Evolutionary conservation across 2,113 vertebrate genomes (phyloP), one percentile per base, ranked within the genome.

Genomic region (Stigmatopora argus): DNA sequence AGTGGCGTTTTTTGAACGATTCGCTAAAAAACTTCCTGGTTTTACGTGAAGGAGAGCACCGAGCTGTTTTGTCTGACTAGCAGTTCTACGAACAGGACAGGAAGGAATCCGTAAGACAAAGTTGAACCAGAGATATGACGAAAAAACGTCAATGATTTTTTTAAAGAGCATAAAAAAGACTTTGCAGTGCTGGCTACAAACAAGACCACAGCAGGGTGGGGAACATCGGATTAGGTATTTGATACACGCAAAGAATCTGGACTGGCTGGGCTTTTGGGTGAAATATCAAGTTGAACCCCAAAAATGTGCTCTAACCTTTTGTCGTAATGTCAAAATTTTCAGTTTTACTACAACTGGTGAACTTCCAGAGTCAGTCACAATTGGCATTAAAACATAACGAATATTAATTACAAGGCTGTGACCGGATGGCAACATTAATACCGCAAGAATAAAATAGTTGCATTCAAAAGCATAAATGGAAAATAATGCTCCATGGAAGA

Each of bases 41-140:
- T 89, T 90, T 84, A 88, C 86, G 89, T 90, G 86, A 84, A 90
- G 84, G 86, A 90, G 84, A 92, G 87, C 91, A 92, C 89, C 89
- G 55, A 84, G 82, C 75, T 80, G 84, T 86, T 75, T 77, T 31
- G 78, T 80, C 74, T 79, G 80, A 78, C 71, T 68, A 86, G 80
- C 79, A 85, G 80, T 86, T 88, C 75, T 84, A 72, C 73, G 89
- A 89, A 73, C 61, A 51, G 72, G 70, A 85, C 84, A 81, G 77
- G 26, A 31, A 81, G 77, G 79, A 82, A 83, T 86, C 82, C 80
- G 83, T 64, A 78, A 83, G 74, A 89, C 77, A 78, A 76, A 71
- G 88, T 86, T 84, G 88, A 90, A 90, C 86, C 79, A 45, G 38
- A 13, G 19, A 23, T 6, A 44, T 61, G 59, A 61, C 13, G 26